Evolutionary conservation across 1,140 invertebrate species (phyloP), one percentile per base, ranked within the genome.

Genomic region (Araneus ventricosus): DNA sequence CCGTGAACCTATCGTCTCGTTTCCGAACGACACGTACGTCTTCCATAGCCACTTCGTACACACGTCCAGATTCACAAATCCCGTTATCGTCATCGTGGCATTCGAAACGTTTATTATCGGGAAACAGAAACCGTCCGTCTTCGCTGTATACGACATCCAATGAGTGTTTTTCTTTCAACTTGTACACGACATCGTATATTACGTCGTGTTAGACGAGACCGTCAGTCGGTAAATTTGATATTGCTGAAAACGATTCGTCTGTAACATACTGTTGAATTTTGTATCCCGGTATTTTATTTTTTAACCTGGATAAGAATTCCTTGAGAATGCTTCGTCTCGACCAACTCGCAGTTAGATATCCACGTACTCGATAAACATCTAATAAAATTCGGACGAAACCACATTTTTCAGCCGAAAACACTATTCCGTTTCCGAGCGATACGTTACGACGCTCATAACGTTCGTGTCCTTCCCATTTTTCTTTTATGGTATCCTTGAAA

Each of bases 381-480:
- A 89, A 52, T 41, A 89, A 59, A 14, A 80, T 27, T 34, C 59
- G n/a, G 67, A 80, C n/a, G 2, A 5, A n/a, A 14, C 14, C 70
- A 17, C 27, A 27, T 57, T 80, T 45, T 79, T 89, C 88, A 1
- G 67, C 88, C n/a, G 67, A 63, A 79, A 89, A 89, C 7, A 79
- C 41, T 27, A 89, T 79, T 41, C 88, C 88, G 34, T 89, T 27
- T 27, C 88, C 88, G n/a, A 89, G 7, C 10, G 41, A 41, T 5
- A 0, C 0, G 41, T 41, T 8, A 8, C 6, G 7, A 5, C 10
- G 6, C 10, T 41, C 41, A 20, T 10, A n/a, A 27, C 24, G 27
- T 57, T 41, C 7, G 41, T 41, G 41, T 41, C 41, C 88, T 80
- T 79, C 88, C 88, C 88, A 89, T 37, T 79, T 89, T 52, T 79